Conservation (phyloP, 2,888 invertebrate genomes). For the Lasioglossum vierecki region DNA sequence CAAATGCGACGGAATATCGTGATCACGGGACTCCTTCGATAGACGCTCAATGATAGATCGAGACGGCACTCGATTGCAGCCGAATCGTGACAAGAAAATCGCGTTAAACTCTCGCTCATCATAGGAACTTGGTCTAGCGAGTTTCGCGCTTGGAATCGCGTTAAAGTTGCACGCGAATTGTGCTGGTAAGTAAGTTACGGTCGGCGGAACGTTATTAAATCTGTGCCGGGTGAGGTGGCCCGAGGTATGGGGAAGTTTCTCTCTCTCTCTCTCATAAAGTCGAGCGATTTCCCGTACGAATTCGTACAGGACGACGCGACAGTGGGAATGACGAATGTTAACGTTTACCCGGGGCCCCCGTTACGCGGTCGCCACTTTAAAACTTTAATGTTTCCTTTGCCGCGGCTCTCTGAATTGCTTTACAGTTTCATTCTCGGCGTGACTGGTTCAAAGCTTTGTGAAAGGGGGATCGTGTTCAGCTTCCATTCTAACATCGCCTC, state of each 20-base stretch:
- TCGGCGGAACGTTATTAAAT: slow-evolving; percentile 27
- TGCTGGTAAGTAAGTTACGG: slow-evolving; percentile 14
- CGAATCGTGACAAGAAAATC: neutral
- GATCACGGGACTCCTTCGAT: neutral
- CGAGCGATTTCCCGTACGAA: slow-evolving; percentile 22
- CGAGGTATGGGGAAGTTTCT: slow-evolving; percentile 22
- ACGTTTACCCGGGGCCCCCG: slow-evolving; percentile 5
- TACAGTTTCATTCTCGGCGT: slow-evolving; percentile 43
- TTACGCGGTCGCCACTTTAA: slow-evolving; percentile 35
- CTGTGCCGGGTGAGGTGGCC: neutral
- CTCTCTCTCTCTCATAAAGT: neutral
- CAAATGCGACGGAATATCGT: neutral
- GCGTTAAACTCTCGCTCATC: neutral
- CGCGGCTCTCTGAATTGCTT: slow-evolving; percentile 42
- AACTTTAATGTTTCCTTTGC: slow-evolving; percentile 56
- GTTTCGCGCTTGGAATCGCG: neutral
- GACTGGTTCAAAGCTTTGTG: slow-evolving; percentile 37
- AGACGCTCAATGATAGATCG: neutral
- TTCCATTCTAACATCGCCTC: slow-evolving; percentile 32
- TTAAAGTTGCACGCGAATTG: slow-evolving; percentile 18
- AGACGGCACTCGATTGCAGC: neutral
- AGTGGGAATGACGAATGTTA: slow-evolving; percentile 18
- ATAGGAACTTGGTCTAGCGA: neutral
- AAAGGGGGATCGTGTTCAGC: slow-evolving; percentile 27
- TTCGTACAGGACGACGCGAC: slow-evolving; percentile 3